Percentiles rank a stretch among this genome's conserved stretches.
Conservation (phyloP, 1,140 invertebrate genomes). For the Drosophila rufa region DNA sequence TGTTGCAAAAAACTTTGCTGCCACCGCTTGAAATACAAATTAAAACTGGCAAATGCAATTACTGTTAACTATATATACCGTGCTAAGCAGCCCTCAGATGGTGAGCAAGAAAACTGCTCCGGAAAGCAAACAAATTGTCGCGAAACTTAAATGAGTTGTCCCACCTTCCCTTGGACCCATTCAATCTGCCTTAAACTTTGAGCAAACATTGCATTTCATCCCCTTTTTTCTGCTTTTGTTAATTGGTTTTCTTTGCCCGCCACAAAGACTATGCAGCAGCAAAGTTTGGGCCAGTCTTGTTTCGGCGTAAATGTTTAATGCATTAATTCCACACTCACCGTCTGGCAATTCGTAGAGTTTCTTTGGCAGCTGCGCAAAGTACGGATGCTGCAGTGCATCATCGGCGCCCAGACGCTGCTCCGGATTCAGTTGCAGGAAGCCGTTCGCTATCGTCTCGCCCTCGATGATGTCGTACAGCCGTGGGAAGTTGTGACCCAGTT, state of each 20-base stretch:
- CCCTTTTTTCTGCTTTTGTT: slow-evolving; percentile 31
- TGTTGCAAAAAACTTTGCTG: slow-evolving; percentile 58
- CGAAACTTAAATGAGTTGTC: slow-evolving; percentile 74
- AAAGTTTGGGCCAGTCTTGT: not conserved
- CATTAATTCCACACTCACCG: slow-evolving; percentile 88
- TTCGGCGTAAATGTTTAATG: slow-evolving; percentile 64
- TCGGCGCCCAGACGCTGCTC: slow-evolving; percentile 94
- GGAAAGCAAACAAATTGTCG: slow-evolving; percentile 56
- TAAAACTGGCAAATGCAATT: slow-evolving; percentile 74
- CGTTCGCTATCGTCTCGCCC: slow-evolving; percentile 94
- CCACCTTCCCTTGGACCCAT: slow-evolving; percentile 7
- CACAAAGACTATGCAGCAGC: slow-evolving; percentile 37
- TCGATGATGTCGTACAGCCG: slow-evolving; percentile 94
- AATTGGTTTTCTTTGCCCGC: slow-evolving; percentile 64
- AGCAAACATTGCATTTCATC: slow-evolving; percentile 51
- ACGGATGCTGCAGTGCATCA: slow-evolving; percentile 94
- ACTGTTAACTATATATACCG: slow-evolving; percentile 67
- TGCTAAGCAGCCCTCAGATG: slow-evolving; percentile 34
- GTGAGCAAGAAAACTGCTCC: slow-evolving; percentile 8
- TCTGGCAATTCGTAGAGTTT: slow-evolving; percentile 96
- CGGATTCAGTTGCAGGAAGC: slow-evolving; percentile 95
- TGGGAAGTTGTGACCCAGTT: slow-evolving; percentile 94
- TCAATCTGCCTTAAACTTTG: slow-evolving; percentile 35
- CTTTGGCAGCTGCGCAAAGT: slow-evolving; percentile 95
- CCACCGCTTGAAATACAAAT: slow-evolving; percentile 67